Evolutionary conservation across 2,888 invertebrate species (phyloP), one percentile per base, ranked within the genome.

Genomic region (Eucera pruinosa): DNA sequence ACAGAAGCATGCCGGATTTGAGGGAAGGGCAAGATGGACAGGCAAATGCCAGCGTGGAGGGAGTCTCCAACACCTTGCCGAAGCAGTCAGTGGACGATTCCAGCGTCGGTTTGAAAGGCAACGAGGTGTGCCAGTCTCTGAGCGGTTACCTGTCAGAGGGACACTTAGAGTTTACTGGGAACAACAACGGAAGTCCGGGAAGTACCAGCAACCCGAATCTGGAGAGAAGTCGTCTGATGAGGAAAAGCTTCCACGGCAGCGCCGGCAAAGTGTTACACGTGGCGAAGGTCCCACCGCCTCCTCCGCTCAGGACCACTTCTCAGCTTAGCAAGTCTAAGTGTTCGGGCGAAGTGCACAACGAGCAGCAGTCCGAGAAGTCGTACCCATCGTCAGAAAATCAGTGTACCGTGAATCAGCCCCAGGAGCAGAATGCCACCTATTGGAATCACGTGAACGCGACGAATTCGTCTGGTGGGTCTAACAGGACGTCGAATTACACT

Each of bases 1-100:
- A 98, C 90, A 94, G 97, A 82, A 97, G 97, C 67, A 97, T 98
- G 97, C 98, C 98, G 0, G 98, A 98, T 93, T 93, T 98, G 58
- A 96, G 97, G 0, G 97, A 97, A 91, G 96, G 96, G 0, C 96
- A 95, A 58, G 94, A 94, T 82, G 95, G 93, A 11, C 94, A 93
- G 60, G 92, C 93, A 58, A 88, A 93, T 11, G 88, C 90, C 1
- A 86, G 50, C 48, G 64, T 81, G 11, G 80, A 92, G 85, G 67
- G 93, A 92, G 85, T 61, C 86, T 91, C 76, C 87, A 93, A 81
- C 88, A 89, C 78, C 47, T 82, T 89, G 78, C 90, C 88, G 30
- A 92, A 88, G 80, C 89, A 86, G 69, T 90, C 95, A 0, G 95
- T 96, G n/a, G 97, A 97, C 89, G 97, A 97, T 88, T 96, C 95